Evolutionary conservation across 2,797 vertebrate species (phyloP).

Genomic region (Chanos chanos): DNA sequence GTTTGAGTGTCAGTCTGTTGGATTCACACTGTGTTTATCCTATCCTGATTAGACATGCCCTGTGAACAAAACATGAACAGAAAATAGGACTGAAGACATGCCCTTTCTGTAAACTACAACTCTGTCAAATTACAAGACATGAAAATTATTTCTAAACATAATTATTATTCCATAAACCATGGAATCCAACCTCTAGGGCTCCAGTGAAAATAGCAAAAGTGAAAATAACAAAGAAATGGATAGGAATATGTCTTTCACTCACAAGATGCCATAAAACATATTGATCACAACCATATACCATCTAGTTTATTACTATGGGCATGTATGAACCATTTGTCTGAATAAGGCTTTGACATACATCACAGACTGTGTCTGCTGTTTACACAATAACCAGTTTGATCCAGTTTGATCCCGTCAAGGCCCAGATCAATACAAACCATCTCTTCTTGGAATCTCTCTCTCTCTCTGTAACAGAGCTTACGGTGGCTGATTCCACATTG

Average conservation of each 20-base stretch:
- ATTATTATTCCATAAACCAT: not conserved
- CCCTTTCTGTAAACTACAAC: too few species aligned
- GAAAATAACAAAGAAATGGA: too few species aligned
- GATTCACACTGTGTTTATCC: too few species aligned
- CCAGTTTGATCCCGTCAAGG: slow-evolving; percentile 19
- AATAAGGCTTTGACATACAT: slow-evolving; percentile 19
- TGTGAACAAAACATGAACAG: too few species aligned
- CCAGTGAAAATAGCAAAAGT: too few species aligned
- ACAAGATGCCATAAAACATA: slow-evolving; percentile 22
- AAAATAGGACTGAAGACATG: too few species aligned
- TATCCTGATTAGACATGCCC: too few species aligned
- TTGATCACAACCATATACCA: slow-evolving; percentile 39
- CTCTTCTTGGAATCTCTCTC: slow-evolving; percentile 16
- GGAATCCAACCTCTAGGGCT: too few species aligned
- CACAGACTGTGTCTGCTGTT: slow-evolving; percentile 20
- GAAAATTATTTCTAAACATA: not conserved
- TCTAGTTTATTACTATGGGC: slow-evolving; percentile 31
- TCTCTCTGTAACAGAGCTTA: slow-evolving; percentile 18
- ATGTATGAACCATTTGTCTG: slow-evolving; percentile 32
- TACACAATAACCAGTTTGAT: slow-evolving; percentile 19
- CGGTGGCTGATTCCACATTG: slow-evolving; percentile 27
- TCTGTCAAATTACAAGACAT: too few species aligned
- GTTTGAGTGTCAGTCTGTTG: too few species aligned
- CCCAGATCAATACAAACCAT: slow-evolving; percentile 45
- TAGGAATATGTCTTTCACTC: slow-evolving; percentile 13